Evolutionary conservation across 2,888 invertebrate genomes (phyloP), one percentile per base, ranked within the genome.

Genomic region (Heliconius sara): DNA sequence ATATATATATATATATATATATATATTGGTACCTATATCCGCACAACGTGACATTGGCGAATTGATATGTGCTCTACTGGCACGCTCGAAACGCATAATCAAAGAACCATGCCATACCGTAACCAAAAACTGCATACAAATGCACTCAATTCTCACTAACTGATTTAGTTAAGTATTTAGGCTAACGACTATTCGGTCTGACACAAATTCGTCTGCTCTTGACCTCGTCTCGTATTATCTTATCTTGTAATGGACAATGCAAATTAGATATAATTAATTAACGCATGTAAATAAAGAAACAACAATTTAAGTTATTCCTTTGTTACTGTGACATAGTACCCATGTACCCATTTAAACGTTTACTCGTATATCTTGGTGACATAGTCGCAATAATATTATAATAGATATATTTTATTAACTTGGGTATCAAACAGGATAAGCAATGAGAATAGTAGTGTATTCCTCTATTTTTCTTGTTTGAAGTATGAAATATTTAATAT

Each of bases 181-280:
- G 43, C 68, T 68, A 68, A 68, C 25, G 39, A 68, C 43, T n/a
- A 7, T 43, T 68, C 13, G 65, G 65, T 65, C 27, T 43, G 68
- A 68, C 68, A 68, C 68, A 13, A 25, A 68, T 68, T 16, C 13
- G n/a, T 43, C 68, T 68, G 7, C 68, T 68, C 39, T 68, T 68
- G 68, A 43, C 68, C 68, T 68, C 68, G 68, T 68, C 68, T n/a
- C 2, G n/a, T 5, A 68, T 7, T 68, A 68, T 68, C 68, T 68
- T 68, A 68, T 68, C 68, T n/a, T 22, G 22, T 43, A 16, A 60
- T 25, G 68, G 39, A 39, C n/a, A 43, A 13, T 68, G 68, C 43
- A 68, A 68, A 68, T 68, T 68, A 68, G 22, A 39, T 68, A 25
- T 39, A n/a, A 43, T 68, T 68, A 68, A 68, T 68, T 13, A 39